Base-by-base conservation (phyloP, 1,140 invertebrate genomes). In the Andricus grossulariae region DNA sequence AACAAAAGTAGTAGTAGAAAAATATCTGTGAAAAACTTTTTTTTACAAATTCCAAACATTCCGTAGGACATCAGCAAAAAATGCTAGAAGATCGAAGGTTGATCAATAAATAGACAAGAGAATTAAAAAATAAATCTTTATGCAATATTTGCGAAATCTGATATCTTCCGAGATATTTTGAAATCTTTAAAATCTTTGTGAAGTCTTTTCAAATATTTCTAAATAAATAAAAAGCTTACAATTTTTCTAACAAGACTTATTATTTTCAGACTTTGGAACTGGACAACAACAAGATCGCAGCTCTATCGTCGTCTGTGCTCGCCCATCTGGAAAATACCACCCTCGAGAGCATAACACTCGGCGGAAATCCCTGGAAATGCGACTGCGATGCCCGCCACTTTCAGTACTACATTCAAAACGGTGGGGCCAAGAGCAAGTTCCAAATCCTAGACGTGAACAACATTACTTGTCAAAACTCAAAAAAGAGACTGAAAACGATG, bases 301-400 rank as follows among this genome's bases (percentile, higher is more conserved):
- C 49, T 5, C 19, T 72, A 10, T 51, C 19, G 16, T 8, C 12
- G 16, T 13, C 50, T 15, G 0, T 52, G 16, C 15, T 72, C 10
- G n/a, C 19, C 8, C 5, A 39, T 8, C 11, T 39, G 11, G 32
- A 18, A 49, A 71, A 39, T 71, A 13, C 45, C 0, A 50, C 16
- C 3, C 10, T 72, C 0, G 16, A 50, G n/a, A 72, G 13, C 11
- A 25, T 72, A 32, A 88, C 86, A 6, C 88, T 96, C 0, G 89
- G 93, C 18, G 84, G 89, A 3, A 96, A 96, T 89, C 94, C 93
- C 0, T 95, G 94, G 92, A 60, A 60, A 2, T 96, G 95, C 84
- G 90, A 93, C 50, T 96, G 95, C 84, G 83, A 92, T 0, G 85
- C 92, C 0, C 86, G 82, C 10, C 85, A 91, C 11, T 91, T 95